Base-by-base conservation (phyloP, 2,113 vertebrate species). In the Oenanthe oenanthe region DNA sequence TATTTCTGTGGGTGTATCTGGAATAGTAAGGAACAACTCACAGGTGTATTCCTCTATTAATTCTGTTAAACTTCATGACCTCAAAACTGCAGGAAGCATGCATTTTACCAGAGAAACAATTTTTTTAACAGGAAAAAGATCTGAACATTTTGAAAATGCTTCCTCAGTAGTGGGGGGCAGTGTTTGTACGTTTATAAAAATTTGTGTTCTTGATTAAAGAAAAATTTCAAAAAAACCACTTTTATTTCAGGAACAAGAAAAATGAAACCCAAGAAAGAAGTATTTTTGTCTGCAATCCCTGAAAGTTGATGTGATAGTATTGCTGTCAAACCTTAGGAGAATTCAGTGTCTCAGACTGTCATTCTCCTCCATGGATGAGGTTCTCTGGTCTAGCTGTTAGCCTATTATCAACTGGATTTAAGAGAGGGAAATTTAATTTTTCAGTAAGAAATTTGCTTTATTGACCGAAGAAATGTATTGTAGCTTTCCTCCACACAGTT, bases 81-180 rank as follows among this genome's bases (percentile, higher is more conserved):
- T 45, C 43, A 45, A 45, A 20, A 45, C 43, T 9, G 3, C 40
- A 42, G 40, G 40, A 42, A 42, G 40, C 40, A 62, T n/a, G 2
- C 6, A 50, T 85, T 88, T 84, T 74, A 45, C 6, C 8, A 61
- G 12, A 61, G 16, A 50, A 42, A 43, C 2, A 48, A 10, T 13
- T 57, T 43, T 61, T 77, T 13, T 2, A 56, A 6, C 58, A 61
- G 21, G 21, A 65, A 67, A 79, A 80, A 66, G 13, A 77, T n/a
- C 1, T 6, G 2, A 4, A 58, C 6, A 6, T 56, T 71, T 79
- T 60, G 26, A 83, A 68, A 79, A 60, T 34, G 10, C 32, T 91
- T 5, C 20, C 9, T 85, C 43, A 31, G 63, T 82, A 42, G 2
- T 54, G 1, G 7, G 19, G 6, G 1, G 6, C 3, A 4, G 24